Evolutionary conservation across 2,797 vertebrate genomes (phyloP), one percentile per base, ranked within the genome.

Genomic region (Euphonia xanthogaster): DNA sequence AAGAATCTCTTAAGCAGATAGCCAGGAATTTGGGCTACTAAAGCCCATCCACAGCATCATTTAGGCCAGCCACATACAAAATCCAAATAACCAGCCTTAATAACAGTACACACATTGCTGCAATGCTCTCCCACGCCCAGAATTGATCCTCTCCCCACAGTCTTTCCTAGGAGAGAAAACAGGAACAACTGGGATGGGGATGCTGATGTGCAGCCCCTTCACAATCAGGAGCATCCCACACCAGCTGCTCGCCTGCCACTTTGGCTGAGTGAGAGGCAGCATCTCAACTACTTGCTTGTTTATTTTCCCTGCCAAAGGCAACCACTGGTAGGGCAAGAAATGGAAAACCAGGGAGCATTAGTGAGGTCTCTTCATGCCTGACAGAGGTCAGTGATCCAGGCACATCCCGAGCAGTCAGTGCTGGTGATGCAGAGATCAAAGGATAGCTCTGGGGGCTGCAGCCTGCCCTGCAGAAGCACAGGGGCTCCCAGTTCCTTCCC

Each of bases 401-500:
- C 4, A 0, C 18, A 35, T 35, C 68, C 50, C 2, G 0, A 61
- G 58, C 30, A 90, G 88, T 71, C 55, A 42, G 30, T 8, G 14
- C 1, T 0, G 9, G 35, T 13, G 19, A 58, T 25, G 45, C 45
- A 27, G 71, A 86, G 88, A 93, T 93, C 75, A 94, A 93, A 96
- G 85, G 27, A 53, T 0, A 0, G 35, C 40, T 57, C 37, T 0
- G 0, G 40, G 57, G 27, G 12, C 28, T 5, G 2, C 50, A 87
- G 74, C 50, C 50, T 68, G 51, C 27, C 42, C 74, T 13, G 27
- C 35, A n/a, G 48, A 70, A 51, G 15, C 6, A 5, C 23, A 31
- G 47, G 12, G 19, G 22, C 25, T 88, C 11, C 10, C 2, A 2
- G 15, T 14, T 84, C 35, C 67, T n/a, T 78, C 50, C 31, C 0